Base-by-base conservation (phyloP, 2,888 invertebrate genomes). In the Eristalinus aeneus region DNA sequence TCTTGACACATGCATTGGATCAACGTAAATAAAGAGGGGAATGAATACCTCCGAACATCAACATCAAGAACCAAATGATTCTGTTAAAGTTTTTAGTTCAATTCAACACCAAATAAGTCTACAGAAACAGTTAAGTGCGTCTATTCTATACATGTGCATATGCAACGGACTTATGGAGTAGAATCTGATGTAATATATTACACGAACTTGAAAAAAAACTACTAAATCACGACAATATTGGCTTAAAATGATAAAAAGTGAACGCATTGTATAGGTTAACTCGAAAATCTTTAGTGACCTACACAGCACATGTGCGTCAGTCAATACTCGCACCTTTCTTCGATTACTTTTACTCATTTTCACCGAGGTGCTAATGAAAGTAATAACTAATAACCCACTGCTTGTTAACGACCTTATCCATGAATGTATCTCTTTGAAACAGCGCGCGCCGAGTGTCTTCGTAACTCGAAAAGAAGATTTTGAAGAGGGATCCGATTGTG, bases 341-440 rank as follows among this genome's bases (percentile, higher is more conserved):
- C 56, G 60, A 79, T 79, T 58, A 83, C 83, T 83, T 69, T 83
- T 83, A 83, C 79, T 74, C 46, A 69, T 79, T 79, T 74, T 78
- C 65, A 60, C 69, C 39, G 46, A 60, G 54, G 60, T 32, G 69
- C 78, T 74, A 83, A 83, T 61, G 78, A 83, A 79, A 79, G 83
- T 79, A 64, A 65, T 79, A 64, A 79, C 74, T 60, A 73, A 64
- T 22, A 64, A 27, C 58, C 27, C 58, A 73, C 39, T 73, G 22
- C 39, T 69, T 71, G 56, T 54, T 68, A 68, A 73, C 34, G 32
- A 73, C 73, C 54, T 34, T 22, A 36, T 54, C 60, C 46, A 32
- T 53, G 22, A 32, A 16, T 22, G 32, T 46, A 60, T 46, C 16
- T 46, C 16, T 46, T 16, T 46, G 46, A 46, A 16, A 9, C 16